These are phyloP conservation scores for Incurvaria masculella DNA, from an alignment of 2,888 invertebrate species.

Conservation along the genomic window DNA sequence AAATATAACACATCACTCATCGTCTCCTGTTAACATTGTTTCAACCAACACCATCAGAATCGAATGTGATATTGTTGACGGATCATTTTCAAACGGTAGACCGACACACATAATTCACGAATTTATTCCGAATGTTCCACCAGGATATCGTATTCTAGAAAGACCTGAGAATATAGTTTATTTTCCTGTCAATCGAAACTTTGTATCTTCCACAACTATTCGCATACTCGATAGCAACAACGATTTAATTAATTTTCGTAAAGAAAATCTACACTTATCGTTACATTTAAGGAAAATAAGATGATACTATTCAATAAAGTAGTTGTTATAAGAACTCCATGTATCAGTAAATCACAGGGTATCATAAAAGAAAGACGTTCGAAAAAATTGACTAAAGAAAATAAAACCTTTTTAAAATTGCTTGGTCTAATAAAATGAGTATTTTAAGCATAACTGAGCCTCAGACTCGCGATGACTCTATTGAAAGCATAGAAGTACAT, in stretches of 20 bases:
- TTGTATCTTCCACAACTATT: slow-evolving; percentile 20
- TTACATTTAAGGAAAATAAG: too few relatives aligned
- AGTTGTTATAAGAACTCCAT: too few relatives aligned
- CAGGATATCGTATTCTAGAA: slow-evolving; percentile 27
- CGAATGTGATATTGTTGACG: slow-evolving; percentile 14
- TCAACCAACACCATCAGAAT: slow-evolving; percentile 6
- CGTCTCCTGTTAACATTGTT: slow-evolving; percentile 17
- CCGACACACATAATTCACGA: slow-evolving; percentile 25
- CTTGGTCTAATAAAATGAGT: too few relatives aligned
- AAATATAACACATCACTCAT: slow-evolving; percentile 18
- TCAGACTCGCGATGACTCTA: slow-evolving; percentile 2
- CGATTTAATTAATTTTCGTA: slow-evolving; percentile 23
- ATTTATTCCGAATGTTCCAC: slow-evolving; percentile 24
- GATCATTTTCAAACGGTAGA: slow-evolving; percentile 21
- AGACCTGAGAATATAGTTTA: slow-evolving; percentile 24
- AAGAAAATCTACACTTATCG: slow-evolving; percentile 5
- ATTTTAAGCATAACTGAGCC: too few relatives aligned
- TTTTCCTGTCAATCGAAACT: slow-evolving; percentile 21
- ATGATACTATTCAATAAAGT: too few relatives aligned
- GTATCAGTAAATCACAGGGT: too few relatives aligned
- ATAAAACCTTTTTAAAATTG: too few relatives aligned
- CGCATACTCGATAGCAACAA: slow-evolving; percentile 23
- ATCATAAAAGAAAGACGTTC: too few relatives aligned
- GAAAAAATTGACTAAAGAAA: too few relatives aligned
- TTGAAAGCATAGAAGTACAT: slow-evolving; percentile 9